Conservation (phyloP, 2,797 vertebrate genomes). For the Dermochelys coriacea region DNA sequence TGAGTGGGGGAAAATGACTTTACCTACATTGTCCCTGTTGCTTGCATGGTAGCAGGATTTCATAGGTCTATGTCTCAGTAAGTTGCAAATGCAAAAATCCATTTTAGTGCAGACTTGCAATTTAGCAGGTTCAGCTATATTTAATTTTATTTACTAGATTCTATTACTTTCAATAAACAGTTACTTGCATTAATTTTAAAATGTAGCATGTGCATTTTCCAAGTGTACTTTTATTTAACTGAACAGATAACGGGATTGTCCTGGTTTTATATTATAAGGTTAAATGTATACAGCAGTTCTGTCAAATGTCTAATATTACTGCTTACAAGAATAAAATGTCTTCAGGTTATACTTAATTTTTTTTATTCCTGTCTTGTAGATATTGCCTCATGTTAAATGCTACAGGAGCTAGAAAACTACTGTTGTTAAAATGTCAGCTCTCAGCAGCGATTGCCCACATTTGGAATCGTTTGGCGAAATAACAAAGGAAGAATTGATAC, state of each 20-base stretch:
- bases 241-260: not conserved
- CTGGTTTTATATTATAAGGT: not conserved
- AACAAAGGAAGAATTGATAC: slow-evolving; percentile 97
- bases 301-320: not conserved
- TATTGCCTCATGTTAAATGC: slow-evolving; percentile 51
- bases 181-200: not conserved
- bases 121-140: not conserved
- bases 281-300: not conserved
- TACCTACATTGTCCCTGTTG: not conserved
- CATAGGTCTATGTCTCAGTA: not conserved
- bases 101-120: not conserved
- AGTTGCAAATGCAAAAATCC: not conserved
- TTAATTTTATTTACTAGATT: not conserved
- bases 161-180: not conserved
- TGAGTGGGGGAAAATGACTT: not conserved
- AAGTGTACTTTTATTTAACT: not conserved
- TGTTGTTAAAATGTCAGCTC: slow-evolving; percentile 85
- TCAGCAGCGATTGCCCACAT: slow-evolving; percentile 90
- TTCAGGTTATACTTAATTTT: not conserved
- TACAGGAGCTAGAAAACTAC: slow-evolving; percentile 39
- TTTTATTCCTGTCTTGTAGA: slow-evolving; percentile 44
- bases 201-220: not conserved
- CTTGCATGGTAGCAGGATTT: not conserved
- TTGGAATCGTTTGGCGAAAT: slow-evolving; percentile 97
- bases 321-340: not conserved